Conservation (phyloP, 2,113 vertebrate genomes). For the Pachypanchax playfairii region DNA sequence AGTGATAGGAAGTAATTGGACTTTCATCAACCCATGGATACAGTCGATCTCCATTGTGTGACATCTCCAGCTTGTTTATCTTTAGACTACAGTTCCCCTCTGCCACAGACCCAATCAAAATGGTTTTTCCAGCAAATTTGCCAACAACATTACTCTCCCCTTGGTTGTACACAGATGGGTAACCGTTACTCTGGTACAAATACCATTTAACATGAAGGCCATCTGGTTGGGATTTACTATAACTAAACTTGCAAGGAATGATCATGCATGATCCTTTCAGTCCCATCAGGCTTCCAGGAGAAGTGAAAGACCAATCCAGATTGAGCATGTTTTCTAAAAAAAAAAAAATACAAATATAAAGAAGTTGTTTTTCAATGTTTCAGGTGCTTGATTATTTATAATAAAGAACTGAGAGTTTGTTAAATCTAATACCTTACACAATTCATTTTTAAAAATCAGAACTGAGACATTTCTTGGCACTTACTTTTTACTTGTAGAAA, state of each 20-base stretch:
- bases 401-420: no score
- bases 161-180: conserved; percentile 26
- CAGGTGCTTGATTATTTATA: no score
- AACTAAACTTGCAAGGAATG: conserved; percentile 66
- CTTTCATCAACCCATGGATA: conserved; percentile 67
- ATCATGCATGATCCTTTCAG: conserved; percentile 63
- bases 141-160: not conserved
- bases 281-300: conserved; percentile 54
- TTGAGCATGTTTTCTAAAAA: conserved; percentile 55
- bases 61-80: conserved; percentile 55
- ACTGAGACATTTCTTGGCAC: conserved; percentile 4
- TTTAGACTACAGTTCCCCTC: conserved; percentile 60
- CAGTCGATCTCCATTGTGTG: conserved; percentile 41
- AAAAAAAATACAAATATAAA: conserved; percentile 7
- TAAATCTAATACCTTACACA: no score
- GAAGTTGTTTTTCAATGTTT: no score
- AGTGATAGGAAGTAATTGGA: conserved; percentile 53
- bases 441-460: no score
- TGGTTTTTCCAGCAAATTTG: conserved; percentile 47
- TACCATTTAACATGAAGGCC: conserved; percentile 56
- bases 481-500: conserved; percentile 46
- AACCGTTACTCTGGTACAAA: conserved; percentile 29
- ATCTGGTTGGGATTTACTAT: conserved; percentile 20
- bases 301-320: conserved; percentile 63
- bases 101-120: conserved; percentile 28